Evolutionary conservation across 2,113 vertebrate genomes (phyloP).

Genomic region (Cromileptes altivelis): DNA sequence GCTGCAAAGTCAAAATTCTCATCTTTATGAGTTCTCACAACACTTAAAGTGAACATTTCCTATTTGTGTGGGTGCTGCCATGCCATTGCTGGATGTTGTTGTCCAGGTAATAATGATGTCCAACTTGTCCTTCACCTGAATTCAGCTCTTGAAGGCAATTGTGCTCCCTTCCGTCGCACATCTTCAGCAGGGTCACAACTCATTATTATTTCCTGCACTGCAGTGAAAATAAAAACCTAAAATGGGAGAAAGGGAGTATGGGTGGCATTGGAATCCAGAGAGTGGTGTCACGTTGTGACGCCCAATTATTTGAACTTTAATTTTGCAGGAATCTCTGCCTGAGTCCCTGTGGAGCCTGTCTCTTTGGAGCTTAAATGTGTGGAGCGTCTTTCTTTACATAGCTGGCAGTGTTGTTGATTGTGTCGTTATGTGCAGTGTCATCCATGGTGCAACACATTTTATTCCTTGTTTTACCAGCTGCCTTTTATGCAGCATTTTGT

Average conservation of each 20-base stretch:
- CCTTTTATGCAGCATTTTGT: slow-evolving; percentile 11
- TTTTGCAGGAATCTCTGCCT: background rate
- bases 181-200: background rate
- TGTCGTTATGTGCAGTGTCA: background rate
- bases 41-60: no score
- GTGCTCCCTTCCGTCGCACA: background rate
- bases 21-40: no score
- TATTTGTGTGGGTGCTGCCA: no score
- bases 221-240: background rate
- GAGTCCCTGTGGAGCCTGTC: background rate
- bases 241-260: no score
- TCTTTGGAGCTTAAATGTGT: background rate
- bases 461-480: slow-evolving; percentile 24
- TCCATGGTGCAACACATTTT: slow-evolving; percentile 6
- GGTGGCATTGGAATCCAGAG: background rate
- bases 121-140: background rate
- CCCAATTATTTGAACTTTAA: background rate
- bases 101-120: background rate
- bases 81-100: no score
- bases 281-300: background rate
- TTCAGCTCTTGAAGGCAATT: background rate
- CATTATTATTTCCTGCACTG: background rate
- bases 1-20: no score
- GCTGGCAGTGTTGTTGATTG: slow-evolving; percentile 20
- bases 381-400: background rate